Base-by-base conservation (phyloP, 2,888 invertebrate genomes). In the Abrostola triplasia region DNA sequence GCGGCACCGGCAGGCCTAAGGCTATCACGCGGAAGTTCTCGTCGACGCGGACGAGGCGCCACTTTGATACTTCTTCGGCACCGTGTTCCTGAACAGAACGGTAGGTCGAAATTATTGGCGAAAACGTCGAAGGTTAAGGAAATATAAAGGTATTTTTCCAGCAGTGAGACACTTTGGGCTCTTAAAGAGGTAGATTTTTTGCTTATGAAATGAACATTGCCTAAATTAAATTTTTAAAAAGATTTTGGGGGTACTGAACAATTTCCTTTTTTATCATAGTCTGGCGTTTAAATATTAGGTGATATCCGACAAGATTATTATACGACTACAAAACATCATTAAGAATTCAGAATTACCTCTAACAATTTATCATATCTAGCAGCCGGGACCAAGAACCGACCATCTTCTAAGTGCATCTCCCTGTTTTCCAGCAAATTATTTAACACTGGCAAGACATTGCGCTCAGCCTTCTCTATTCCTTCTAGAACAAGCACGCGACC, bases 351-450 rank as follows among this genome's bases (percentile, higher is more conserved):
- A 54, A 35, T 80, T 86, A 98, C 98, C 95, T 98, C 90, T 11
- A 98, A 90, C 12, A 99, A 92, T 88, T 98, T 97, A 86, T 99
- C 99, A 86, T 98, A 99, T 93, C 98, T 96, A 5, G 96, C 93
- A 8, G 98, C 97, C 0, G 98, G 97, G 87, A 99, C 97, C 44
- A 99, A 94, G 88, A 99, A 98, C 79, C 99, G 95, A 0, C 99
- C 99, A 94, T 99, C 99, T 93, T 99, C 99, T 67, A 99, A 95
- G 91, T 99, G 98, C 99, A 99, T 99, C 93, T 99, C 99, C 62
- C 99, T 95, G 91, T 99, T 99, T 92, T 99, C 99, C 58, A 99
- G 93, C 59, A 99, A 95, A 93, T 99, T 99, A 91, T 99, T 99
- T 47, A 99, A 94, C 53, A 99, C 98, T 41, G 99, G 99, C 67